phyloP scores from a whole-genome alignment of 2,113 vertebrate species.

The Epinephelus cyanopodus region DNA sequence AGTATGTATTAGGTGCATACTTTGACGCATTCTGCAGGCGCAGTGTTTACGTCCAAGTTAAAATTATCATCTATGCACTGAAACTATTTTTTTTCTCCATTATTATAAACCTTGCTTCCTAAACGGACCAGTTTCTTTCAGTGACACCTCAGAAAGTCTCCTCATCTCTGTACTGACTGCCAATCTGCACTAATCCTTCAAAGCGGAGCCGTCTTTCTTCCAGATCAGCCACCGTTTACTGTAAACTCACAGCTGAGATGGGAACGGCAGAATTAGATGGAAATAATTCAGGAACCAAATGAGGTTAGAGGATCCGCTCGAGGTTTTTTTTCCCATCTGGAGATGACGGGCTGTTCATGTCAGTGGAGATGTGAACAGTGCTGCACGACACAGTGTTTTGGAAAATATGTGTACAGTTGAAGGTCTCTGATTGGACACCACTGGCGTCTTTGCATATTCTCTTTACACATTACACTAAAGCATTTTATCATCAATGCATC shows the following conservation, averaged over 20 bases:
- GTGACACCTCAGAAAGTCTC: not conserved
- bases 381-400: not conserved
- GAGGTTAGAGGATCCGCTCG: slow-evolving; percentile 5
- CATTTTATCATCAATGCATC: not conserved
- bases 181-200: slow-evolving; percentile 25
- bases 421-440: slow-evolving; percentile 1
- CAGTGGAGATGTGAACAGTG: not conserved
- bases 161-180: not conserved
- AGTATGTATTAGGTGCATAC: not conserved
- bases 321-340: not conserved
- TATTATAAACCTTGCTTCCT: not conserved
- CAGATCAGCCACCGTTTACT: slow-evolving; percentile 46
- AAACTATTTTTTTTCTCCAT: not conserved
- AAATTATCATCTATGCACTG: not conserved
- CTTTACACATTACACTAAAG: not conserved
- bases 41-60: not conserved
- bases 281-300: slow-evolving; percentile 2
- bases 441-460: not conserved
- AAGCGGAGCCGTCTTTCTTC: slow-evolving; percentile 19
- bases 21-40: not conserved
- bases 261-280: slow-evolving; percentile 4
- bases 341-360: not conserved
- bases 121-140: not conserved
- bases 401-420: not conserved
- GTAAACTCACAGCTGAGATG: slow-evolving; percentile 46